phyloP scores from a whole-genome alignment of 2,888 invertebrate genomes.

The Taenaris catops region DNA sequence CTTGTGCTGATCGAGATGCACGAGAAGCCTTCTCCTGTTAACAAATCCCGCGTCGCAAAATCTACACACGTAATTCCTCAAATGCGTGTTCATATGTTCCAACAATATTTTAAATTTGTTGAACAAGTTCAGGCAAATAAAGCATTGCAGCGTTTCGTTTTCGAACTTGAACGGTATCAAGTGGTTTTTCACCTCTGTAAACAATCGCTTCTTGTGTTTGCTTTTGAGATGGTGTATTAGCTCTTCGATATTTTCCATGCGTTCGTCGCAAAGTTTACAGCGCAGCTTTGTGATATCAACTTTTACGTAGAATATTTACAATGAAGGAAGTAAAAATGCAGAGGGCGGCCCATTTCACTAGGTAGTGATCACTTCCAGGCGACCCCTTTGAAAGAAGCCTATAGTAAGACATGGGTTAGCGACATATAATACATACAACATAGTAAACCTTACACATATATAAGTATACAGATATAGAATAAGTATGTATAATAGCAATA shows the following conservation, averaged over 20 bases:
- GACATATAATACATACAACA: too few relatives aligned
- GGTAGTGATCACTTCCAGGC: too few relatives aligned
- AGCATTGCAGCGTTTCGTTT: slow-evolving; percentile 25
- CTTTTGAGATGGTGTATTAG: slow-evolving; percentile 37
- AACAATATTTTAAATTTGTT: slow-evolving; percentile 27
- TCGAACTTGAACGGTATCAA: slow-evolving; percentile 41
- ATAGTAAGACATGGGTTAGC: too few relatives aligned
- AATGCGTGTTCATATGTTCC: slow-evolving; percentile 45
- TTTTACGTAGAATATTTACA: slow-evolving; percentile 43
- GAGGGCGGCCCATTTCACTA: too few relatives aligned
- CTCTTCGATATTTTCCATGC: slow-evolving; percentile 33
- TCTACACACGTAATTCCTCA: slow-evolving; percentile 37
- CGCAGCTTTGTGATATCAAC: slow-evolving; percentile 39
- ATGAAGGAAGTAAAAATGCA: too few relatives aligned
- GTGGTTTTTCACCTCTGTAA: slow-evolving; percentile 31
- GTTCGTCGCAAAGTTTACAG: slow-evolving; percentile 33
- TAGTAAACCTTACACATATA: too few relatives aligned
- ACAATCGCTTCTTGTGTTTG: slow-evolving; percentile 26
- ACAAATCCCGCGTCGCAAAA: slow-evolving; percentile 37
- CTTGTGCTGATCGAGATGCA: slow-evolving; percentile 31
- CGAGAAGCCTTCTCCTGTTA: slow-evolving; percentile 26
- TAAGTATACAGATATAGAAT: too few relatives aligned
- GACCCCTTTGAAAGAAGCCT: too few relatives aligned
- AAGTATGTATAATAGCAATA: too few relatives aligned
- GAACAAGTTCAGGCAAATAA: slow-evolving; percentile 24